Base-by-base conservation (phyloP, 2,888 invertebrate genomes). In the Plagodis dolabraria region DNA sequence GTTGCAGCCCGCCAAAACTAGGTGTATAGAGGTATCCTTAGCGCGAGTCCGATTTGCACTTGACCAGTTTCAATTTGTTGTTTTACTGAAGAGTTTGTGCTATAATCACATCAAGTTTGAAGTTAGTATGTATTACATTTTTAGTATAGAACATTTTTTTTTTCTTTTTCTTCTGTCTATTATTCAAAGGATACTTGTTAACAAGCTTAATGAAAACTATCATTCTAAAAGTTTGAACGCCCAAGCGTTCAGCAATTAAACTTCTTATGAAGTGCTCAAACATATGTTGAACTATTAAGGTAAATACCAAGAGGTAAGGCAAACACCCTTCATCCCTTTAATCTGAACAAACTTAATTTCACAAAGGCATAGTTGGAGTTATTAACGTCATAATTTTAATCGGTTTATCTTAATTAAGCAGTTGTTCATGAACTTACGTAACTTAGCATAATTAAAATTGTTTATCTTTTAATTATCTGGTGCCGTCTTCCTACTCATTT, bases 301-400 rank as follows among this genome's bases (percentile, higher is more conserved):
- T 57, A 61, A 61, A 61, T 61, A 56, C 53, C 42, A 57, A 42
- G 49, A 60, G 52, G 52, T 53, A 56, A 40, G 5, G 49, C 49
- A 56, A 63, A 61, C 63, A 67, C 65, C 34, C 40, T 50, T 51
- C 36, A 40, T 48, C 64, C 65, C 58, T 65, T 60, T 65, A 62
- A 64, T 64, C 54, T 60, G 57, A 54, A 54, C 52, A 53, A 62
- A 62, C 61, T 43, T 63, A 62, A 62, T 47, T 52, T 42, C 44
- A 65, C 65, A 68, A 68, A 68, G 68, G 65, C 63, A 65, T 68
- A 64, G 64, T 68, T 68, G 45, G 42, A 57, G 52, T 51, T 57
- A 57, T 57, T 68, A 62, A 55, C 59, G 48, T 64, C 54, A 64
- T 64, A 63, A 65, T 64, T 68, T 57, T 63, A 68, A 65, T 68